Evolutionary conservation across 2,113 vertebrate species (phyloP).

Genomic region (Lathamus discolor): DNA sequence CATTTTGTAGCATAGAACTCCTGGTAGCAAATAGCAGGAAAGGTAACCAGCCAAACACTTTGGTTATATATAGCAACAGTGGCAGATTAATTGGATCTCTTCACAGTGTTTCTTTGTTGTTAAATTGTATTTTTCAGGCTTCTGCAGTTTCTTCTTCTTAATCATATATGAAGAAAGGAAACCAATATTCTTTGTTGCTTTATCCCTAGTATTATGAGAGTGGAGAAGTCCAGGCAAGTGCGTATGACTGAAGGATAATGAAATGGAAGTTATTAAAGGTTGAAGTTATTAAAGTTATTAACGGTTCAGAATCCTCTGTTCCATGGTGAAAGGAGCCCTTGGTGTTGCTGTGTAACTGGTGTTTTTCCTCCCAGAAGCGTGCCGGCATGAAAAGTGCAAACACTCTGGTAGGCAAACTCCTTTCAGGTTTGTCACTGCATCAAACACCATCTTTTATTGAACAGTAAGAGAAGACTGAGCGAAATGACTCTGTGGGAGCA

Average conservation of each 20-base stretch:
- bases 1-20: background rate
- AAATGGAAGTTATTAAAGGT: background rate
- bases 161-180: background rate
- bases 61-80: background rate
- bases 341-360: background rate
- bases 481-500: background rate
- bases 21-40: background rate
- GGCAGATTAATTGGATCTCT: background rate
- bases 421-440: background rate
- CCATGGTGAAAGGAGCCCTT: background rate
- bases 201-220: background rate
- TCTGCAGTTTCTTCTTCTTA: background rate
- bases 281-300: background rate
- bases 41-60: background rate
- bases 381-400: background rate
- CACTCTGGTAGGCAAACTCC: background rate
- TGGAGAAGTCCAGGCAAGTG: background rate
- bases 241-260: background rate
- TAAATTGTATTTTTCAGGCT: background rate
- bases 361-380: background rate
- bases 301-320: background rate
- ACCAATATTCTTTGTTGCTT: background rate
- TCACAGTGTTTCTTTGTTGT: background rate
- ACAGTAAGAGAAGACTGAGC: background rate
- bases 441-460: background rate